Evolutionary conservation across 2,113 vertebrate genomes (phyloP), one percentile per base, ranked within the genome.

Genomic region (Progne subis): DNA sequence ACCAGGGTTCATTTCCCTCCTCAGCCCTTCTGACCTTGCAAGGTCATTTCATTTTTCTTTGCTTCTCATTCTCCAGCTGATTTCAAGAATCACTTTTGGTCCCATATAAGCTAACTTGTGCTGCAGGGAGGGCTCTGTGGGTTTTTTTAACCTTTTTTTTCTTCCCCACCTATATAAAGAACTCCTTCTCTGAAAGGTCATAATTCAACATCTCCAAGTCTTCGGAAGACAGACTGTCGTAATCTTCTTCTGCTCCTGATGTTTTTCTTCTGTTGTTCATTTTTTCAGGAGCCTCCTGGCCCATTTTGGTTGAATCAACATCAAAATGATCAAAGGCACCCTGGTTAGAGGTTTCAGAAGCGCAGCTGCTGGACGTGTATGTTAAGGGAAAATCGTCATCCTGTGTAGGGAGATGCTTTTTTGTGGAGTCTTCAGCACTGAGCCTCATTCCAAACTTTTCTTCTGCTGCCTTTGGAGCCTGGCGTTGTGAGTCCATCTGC

Each of bases 121-220:
- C 29, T 81, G 6, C 20, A 57, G 32, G 11, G 8, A 32, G 11
- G 4, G 32, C 5, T 20, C 12, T 61, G 68, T 46, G 15, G 6
- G 1, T 65, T 81, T 25, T 25, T 37, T 56, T 37, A 3, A 18
- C 9, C 25, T 9, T n/a, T 14, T 44, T 47, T 18, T 23, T 41
- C 28, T 11, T 19, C 37, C 37, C 37, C 9, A 29, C 41, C 8
- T 95, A 94, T 83, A 96, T 93, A 12, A 96, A 97, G 72, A 90
- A 96, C 79, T 95, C 94, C 23, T 90, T 87, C 5, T 97, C 94
- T 68, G 31, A 81, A 75, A 92, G 55, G 31, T 41, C 82, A 43
- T 69, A 47, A 32, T 52, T 63, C 19, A 67, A 46, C 14, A 16
- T 25, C 63, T 77, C 43, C 6, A 29, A 18, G 24, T 93, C 82